phyloP scores from a whole-genome alignment of 2,797 vertebrate genomes.

The Clangula hyemalis region DNA sequence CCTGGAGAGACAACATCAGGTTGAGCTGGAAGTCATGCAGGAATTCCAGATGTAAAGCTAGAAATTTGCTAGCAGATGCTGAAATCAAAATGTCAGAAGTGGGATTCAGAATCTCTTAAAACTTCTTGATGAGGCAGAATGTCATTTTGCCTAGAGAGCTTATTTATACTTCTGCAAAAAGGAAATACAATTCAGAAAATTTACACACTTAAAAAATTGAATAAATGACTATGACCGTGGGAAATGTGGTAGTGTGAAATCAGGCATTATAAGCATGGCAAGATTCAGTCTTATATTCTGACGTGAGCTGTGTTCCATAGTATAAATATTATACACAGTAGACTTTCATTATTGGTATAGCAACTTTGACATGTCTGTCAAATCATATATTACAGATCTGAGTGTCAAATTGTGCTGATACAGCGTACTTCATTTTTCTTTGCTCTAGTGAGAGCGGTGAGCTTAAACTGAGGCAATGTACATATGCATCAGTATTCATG shows the following conservation, averaged over 20 bases:
- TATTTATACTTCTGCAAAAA: not conserved
- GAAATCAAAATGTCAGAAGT: not conserved
- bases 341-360: not conserved
- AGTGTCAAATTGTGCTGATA: not conserved
- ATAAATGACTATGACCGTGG: not conserved
- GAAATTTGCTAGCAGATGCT: not conserved
- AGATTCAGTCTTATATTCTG: not conserved
- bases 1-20: not conserved
- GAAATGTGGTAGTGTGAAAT: not conserved
- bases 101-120: not conserved
- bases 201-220: not conserved
- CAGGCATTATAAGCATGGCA: not conserved
- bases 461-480: not conserved
- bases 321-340: not conserved
- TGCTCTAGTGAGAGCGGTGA: not conserved
- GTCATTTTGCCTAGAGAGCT: not conserved
- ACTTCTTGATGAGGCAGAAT: not conserved
- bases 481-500: accelerated
- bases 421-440: not conserved
- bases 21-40: not conserved
- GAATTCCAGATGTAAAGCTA: not conserved
- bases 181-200: not conserved
- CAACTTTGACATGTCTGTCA: not conserved
- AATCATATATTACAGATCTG: not conserved
- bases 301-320: not conserved